These are phyloP conservation scores for Pandion haliaetus DNA, from an alignment of 2,113 vertebrate species.

Conservation along the genomic window DNA sequence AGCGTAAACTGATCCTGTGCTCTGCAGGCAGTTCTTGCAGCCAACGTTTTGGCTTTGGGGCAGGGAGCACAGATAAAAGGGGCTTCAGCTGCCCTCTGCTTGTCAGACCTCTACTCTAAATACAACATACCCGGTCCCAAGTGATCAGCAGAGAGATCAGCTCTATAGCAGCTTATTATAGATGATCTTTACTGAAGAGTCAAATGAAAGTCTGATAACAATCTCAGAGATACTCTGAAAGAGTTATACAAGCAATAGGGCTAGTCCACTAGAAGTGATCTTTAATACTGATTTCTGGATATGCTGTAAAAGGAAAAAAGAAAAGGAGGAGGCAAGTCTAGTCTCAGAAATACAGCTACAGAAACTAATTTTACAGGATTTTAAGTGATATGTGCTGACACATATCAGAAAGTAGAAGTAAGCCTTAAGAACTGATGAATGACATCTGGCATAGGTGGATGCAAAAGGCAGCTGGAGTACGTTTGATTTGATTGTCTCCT, in stretches of 20 bases:
- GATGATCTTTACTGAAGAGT: background rate
- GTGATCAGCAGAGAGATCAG: background rate
- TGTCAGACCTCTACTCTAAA: background rate
- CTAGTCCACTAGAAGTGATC: background rate
- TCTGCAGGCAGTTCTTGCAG: background rate
- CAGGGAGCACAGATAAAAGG: background rate
- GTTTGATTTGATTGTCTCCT: background rate
- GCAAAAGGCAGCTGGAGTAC: background rate
- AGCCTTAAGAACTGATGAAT: background rate
- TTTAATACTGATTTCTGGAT: slow-evolving; percentile 38
- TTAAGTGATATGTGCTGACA: background rate
- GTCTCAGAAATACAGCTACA: background rate
- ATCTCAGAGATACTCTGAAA: background rate
- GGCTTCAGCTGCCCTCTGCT: background rate
- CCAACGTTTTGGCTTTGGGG: background rate
- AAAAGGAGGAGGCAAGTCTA: background rate
- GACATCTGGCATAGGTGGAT: slow-evolving; percentile 11
- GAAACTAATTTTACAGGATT: slow-evolving; percentile 27
- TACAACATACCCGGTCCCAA: background rate
- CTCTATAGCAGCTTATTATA: background rate
- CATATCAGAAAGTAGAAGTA: background rate
- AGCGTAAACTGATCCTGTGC: background rate
- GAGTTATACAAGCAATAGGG: background rate
- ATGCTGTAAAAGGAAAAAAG: background rate
- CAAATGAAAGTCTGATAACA: background rate